These are phyloP conservation scores for Alviniconcha strummeri DNA, from an alignment of 2,888 invertebrate species.

Conservation along the genomic window DNA sequence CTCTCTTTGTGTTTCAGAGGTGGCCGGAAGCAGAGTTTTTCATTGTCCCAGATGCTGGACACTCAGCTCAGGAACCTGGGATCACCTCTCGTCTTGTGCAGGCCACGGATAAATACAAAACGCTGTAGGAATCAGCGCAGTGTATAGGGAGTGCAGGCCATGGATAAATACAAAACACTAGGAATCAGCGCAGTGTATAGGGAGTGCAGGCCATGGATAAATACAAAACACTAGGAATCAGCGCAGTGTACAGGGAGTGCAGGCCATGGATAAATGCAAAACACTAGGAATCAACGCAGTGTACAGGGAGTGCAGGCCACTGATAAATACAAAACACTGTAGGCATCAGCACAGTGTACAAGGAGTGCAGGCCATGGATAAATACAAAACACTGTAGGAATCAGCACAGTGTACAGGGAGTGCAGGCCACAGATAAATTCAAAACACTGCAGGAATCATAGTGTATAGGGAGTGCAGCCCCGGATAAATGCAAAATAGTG, in stretches of 20 bases:
- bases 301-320: neutral
- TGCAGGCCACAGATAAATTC: neutral
- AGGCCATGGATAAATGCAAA: neutral
- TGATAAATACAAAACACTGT: neutral
- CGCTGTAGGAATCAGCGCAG: conserved; percentile 30
- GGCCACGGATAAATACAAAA: conserved; percentile 53
- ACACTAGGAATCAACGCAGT: neutral
- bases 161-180: neutral
- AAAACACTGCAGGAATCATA: neutral
- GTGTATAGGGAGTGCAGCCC: neutral
- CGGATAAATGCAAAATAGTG: neutral
- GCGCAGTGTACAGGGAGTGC: neutral
- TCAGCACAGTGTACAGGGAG: no score
- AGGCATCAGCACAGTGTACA: no score
- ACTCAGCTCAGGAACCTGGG: conserved; percentile 55
- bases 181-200: neutral
- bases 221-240: neutral
- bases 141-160: neutral
- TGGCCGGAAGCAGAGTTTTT: conserved; percentile 61
- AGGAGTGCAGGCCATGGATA: conserved; percentile 52
- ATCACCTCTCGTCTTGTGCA: conserved; percentile 46
- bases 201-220: neutral
- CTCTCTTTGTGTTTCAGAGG: conserved; percentile 42
- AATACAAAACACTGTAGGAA: conserved; percentile 47
- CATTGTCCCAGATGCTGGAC: conserved; percentile 60